These are phyloP conservation scores for Catostomus latipinnis DNA, from an alignment of 2,797 vertebrate species.

Conservation along the genomic window DNA sequence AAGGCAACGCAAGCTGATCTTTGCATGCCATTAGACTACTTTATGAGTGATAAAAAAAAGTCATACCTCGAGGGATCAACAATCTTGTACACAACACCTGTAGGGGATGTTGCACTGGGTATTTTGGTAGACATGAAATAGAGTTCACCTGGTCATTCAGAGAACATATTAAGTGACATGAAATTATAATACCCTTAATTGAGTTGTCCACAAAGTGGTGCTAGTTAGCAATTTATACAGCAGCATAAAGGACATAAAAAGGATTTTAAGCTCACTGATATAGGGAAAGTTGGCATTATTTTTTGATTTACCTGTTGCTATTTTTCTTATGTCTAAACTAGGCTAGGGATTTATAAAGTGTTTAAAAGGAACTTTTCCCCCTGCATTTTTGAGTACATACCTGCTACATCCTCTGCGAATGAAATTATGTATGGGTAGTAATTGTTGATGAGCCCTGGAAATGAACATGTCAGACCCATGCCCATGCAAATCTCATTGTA, in stretches of 20 bases:
- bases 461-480: constrained; percentile 85
- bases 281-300: too few relatives aligned
- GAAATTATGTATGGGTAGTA: constrained; percentile 94
- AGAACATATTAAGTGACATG: constrained; percentile 1
- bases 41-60: constrained; percentile 40
- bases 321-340: not conserved
- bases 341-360: not conserved
- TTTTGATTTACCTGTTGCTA: too few relatives aligned
- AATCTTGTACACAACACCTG: constrained; percentile 91
- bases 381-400: constrained; percentile 67
- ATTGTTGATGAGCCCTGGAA: constrained; percentile 93
- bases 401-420: constrained; percentile 94
- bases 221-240: not conserved
- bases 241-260: not conserved
- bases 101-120: constrained; percentile 85
- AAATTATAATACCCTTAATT: not conserved
- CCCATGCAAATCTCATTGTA: constrained; percentile 96
- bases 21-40: constrained; percentile 17
- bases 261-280: too few relatives aligned
- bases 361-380: too few relatives aligned
- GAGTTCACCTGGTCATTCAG: constrained; percentile 83
- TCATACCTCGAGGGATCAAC: constrained; percentile 91
- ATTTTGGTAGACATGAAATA: constrained; percentile 93
- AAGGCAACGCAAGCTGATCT: constrained; percentile 28
- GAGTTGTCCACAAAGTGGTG: not conserved